These are phyloP conservation scores for Reticulitermes lucifugus DNA, from an alignment of 2,888 invertebrate genomes.

Conservation along the genomic window DNA sequence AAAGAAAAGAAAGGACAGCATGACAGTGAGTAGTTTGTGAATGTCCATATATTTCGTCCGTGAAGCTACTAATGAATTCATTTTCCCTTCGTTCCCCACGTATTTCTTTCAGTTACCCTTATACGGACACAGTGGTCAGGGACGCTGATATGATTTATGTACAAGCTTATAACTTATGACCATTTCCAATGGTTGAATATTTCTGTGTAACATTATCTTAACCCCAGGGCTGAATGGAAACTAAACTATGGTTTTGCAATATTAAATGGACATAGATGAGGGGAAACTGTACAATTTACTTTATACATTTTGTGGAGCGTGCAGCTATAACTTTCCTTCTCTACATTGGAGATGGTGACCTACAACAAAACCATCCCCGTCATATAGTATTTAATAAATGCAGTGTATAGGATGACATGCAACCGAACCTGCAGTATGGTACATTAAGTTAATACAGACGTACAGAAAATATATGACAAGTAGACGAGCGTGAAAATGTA, in stretches of 20 bases:
- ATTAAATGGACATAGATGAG: background rate
- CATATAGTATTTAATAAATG: conserved; percentile 28
- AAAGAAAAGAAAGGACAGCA: too few species aligned
- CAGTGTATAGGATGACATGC: background rate
- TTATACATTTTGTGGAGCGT: background rate
- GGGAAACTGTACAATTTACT: background rate
- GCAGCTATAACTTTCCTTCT: background rate
- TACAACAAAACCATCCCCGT: background rate
- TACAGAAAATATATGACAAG: conserved; percentile 23
- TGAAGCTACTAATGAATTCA: too few species aligned
- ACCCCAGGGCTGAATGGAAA: background rate
- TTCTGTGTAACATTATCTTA: background rate
- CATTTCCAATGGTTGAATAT: background rate
- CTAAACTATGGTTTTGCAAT: background rate
- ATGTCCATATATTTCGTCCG: too few species aligned
- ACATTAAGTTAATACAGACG: conserved; percentile 22
- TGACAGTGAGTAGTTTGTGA: too few species aligned
- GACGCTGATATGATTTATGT: background rate
- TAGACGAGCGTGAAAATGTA: conserved; percentile 44
- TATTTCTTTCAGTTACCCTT: too few species aligned
- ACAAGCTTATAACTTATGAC: background rate
- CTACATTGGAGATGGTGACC: background rate
- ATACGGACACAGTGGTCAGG: background rate
- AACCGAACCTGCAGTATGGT: background rate
- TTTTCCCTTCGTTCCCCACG: too few species aligned